A percentile compares a stretch with the other conserved stretches of the same genome.
Conservation (phyloP, 2,113 vertebrate species). For the Conger conger region DNA sequence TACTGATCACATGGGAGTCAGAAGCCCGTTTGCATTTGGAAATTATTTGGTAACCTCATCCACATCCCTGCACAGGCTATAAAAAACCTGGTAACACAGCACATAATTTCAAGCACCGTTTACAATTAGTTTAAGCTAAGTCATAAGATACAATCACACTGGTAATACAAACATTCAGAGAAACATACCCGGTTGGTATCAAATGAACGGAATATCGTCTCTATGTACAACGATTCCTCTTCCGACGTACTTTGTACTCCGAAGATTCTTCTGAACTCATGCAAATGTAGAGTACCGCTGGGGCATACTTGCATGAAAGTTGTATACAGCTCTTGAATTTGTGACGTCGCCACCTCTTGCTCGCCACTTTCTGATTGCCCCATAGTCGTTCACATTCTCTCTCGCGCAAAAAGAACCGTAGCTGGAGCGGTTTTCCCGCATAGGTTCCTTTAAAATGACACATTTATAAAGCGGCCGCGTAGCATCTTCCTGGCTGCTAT, state of each 20-base stretch:
- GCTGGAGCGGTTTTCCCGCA: background rate
- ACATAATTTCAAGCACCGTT: background rate
- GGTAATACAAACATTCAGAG: background rate
- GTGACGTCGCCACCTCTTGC: slow-evolving; percentile 66
- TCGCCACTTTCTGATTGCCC: slow-evolving; percentile 62
- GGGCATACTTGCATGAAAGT: slow-evolving; percentile 81
- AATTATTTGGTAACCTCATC: background rate
- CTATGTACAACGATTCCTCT: slow-evolving; percentile 76
- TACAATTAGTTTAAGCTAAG: too few species aligned
- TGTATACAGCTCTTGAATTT: slow-evolving; percentile 79
- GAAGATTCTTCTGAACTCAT: slow-evolving; percentile 83
- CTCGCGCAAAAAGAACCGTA: background rate
- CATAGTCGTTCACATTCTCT: slow-evolving; percentile 39
- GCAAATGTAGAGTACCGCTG: slow-evolving; percentile 76
- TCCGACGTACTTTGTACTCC: slow-evolving; percentile 67
- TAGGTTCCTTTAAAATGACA: background rate
- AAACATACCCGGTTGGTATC: slow-evolving; percentile 75
- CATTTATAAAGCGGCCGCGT: background rate
- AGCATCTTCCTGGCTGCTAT: background rate
- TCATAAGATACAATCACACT: too few species aligned
- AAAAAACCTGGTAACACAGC: background rate
- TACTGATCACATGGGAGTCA: too few species aligned
- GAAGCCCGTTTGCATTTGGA: background rate
- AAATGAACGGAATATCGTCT: slow-evolving; percentile 79
- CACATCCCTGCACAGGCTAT: background rate